Conservation (phyloP, 1,140 invertebrate genomes). For the Macrocentrus cingulum region DNA sequence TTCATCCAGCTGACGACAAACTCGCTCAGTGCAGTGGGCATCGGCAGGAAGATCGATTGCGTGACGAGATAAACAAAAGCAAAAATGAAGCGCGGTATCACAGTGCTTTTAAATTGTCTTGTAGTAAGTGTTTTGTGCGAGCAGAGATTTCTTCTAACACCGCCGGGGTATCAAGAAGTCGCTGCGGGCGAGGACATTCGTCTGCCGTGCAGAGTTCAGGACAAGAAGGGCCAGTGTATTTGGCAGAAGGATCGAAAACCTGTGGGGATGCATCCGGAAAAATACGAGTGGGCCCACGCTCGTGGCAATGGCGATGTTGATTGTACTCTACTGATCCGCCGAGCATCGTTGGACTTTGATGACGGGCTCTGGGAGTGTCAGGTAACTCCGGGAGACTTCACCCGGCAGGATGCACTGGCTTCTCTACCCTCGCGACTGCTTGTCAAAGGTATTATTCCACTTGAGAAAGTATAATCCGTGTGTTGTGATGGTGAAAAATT, state of each 20-base stretch:
- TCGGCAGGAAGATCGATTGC: no score
- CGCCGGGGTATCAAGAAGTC: constrained; percentile 79
- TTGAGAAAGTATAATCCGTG: constrained; percentile 2
- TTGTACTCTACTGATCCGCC: constrained; percentile 80
- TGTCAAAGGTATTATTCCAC: constrained; percentile 70
- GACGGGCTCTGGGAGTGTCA: constrained; percentile 92
- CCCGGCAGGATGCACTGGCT: constrained; percentile 72
- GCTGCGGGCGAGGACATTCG: constrained; percentile 81
- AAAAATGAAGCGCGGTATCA: no score
- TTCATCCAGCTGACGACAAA: no score
- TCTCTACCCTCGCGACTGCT: constrained; percentile 78
- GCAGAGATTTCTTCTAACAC: constrained; percentile 82
- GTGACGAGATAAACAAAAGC: no score
- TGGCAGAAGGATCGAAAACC: constrained; percentile 93
- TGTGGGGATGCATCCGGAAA: constrained; percentile 80
- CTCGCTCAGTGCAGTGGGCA: no score
- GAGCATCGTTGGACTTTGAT: constrained; percentile 81
- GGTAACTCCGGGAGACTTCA: constrained; percentile 75
- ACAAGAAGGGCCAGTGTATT: constrained; percentile 83
- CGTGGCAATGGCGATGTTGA: constrained; percentile 61
- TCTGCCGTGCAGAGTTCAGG: constrained; percentile 79
- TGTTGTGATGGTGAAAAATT: constrained; percentile 26
- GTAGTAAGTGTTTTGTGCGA: no score
- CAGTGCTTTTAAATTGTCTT: no score
- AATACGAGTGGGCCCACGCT: constrained; percentile 83